Conservation (phyloP, 2,888 invertebrate genomes). For the Netelia fuscicornis region DNA sequence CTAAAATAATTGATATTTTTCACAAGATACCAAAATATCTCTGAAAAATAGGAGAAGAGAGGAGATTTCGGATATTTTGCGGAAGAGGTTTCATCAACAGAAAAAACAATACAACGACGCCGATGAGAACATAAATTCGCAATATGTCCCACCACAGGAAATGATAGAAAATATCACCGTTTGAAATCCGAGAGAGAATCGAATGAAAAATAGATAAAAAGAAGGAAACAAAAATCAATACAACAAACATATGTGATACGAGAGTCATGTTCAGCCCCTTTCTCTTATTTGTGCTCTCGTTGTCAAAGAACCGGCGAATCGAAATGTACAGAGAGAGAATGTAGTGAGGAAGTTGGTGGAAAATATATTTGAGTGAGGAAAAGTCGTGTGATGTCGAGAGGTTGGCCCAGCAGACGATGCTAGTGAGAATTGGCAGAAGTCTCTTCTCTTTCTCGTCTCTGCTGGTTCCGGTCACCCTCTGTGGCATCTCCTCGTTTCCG, state of each 20-base stretch:
- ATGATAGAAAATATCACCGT: neutral
- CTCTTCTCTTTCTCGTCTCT: constrained; percentile 41
- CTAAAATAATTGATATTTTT: too few species aligned
- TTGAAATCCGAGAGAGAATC: neutral
- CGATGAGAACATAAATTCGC: constrained; percentile 14
- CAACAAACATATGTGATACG: constrained; percentile 21
- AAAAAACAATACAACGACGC: neutral
- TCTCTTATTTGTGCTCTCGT: constrained; percentile 50
- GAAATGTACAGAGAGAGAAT: neutral
- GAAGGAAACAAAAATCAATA: constrained; percentile 22
- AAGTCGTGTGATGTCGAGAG: constrained; percentile 20
- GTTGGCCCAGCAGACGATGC: constrained; percentile 50
- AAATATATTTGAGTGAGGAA: constrained; percentile 32
- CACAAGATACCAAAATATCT: too few species aligned
- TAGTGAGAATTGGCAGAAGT: constrained; percentile 39
- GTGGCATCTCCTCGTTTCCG: constrained; percentile 23
- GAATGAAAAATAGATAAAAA: constrained; percentile 21
- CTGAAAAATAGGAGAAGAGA: neutral
- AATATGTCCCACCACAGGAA: neutral
- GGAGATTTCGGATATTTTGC: neutral
- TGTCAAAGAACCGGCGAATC: constrained; percentile 37
- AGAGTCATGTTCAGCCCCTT: constrained; percentile 20
- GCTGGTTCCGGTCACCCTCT: constrained; percentile 53
- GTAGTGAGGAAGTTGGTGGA: constrained; percentile 8
- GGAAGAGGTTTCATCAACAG: neutral